Percentiles rank a stretch among this genome's conserved stretches.
These are phyloP conservation scores for Caenorhabditis briggsae DNA, from an alignment of 1,140 invertebrate species.

Conservation along the genomic window DNA sequence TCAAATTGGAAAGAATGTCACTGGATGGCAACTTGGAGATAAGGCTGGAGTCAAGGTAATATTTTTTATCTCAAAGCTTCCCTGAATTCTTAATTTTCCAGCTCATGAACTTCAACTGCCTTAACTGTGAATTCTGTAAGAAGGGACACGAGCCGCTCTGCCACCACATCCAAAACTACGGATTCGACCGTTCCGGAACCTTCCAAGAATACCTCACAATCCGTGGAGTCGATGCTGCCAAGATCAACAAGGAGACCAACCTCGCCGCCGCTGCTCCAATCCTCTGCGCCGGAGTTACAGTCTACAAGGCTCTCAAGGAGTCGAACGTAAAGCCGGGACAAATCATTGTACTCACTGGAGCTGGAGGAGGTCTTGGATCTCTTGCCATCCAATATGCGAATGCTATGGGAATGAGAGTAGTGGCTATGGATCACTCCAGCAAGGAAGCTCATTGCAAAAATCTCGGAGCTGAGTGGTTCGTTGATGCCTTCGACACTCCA, in stretches of 20 bases:
- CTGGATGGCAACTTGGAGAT: conserved; percentile 65
- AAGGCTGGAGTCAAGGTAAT: conserved; percentile 66
- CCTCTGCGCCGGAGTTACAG: conserved; percentile 67
- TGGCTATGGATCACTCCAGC: conserved; percentile 60
- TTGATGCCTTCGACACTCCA: conserved; percentile 36
- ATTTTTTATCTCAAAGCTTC: neutral
- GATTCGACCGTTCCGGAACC: conserved; percentile 57
- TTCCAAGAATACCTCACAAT: conserved; percentile 66
- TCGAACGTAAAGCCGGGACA: conserved; percentile 61
- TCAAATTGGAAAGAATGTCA: conserved; percentile 63
- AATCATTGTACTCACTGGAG: conserved; percentile 63
- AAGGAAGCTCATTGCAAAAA: conserved; percentile 61
- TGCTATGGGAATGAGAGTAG: conserved; percentile 63
- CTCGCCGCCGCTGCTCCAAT: conserved; percentile 61
- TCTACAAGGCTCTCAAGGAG: conserved; percentile 63
- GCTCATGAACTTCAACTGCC: conserved; percentile 61
- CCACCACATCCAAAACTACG: conserved; percentile 36
- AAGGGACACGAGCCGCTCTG: conserved; percentile 61
- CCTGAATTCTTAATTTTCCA: conserved; percentile 33
- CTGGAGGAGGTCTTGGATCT: conserved; percentile 67
- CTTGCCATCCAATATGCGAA: conserved; percentile 67
- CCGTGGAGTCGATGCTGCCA: conserved; percentile 47
- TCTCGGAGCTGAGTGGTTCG: conserved; percentile 67
- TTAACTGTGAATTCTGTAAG: conserved; percentile 63
- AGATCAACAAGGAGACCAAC: conserved; percentile 54